Base-by-base conservation (phyloP, 2,797 vertebrate species). In the Euphonia xanthogaster region DNA sequence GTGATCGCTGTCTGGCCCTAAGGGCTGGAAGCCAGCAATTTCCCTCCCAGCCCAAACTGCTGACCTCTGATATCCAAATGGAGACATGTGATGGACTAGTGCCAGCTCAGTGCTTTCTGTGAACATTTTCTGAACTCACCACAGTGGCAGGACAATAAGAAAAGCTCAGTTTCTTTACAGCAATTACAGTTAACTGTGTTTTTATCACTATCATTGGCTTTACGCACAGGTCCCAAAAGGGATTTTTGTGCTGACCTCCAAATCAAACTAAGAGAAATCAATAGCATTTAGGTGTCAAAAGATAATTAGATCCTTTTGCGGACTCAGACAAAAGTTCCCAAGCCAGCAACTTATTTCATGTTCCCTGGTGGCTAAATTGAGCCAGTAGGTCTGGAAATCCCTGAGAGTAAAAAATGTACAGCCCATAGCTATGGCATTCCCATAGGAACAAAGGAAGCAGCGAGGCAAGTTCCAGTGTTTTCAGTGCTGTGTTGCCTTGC, bases 1-100 rank as follows among this genome's bases (percentile, higher is more conserved):
- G 24, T 48, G 86, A 35, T 62, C 0, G 0, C 48, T 2, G 10
- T 27, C 23, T 44, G 51, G 62, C 51, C 9, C 0, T 48, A 14
- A 74, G 40, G 9, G 11, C 30, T 71, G 33, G 30, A 65, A 78
- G 50, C 12, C 62, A 70, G 25, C 47, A 62, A 63, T 84, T 72
- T 93, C 47, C 62, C 39, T 77, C 58, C 28, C 51, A 76, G 31
- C 23, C 40, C n/a, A 82, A 86, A 66, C 15, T 44, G 12, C 58
- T 68, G 73, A 68, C 58, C 83, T 84, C 80, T 74, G 65, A 55
- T 22, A 60, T 57, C 19, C 3, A 54, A 30, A 31, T 0, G 4
- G 82, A 63, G 65, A 58, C 31, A 11, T 8, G 33, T 45, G 33
- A 42, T 48, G 51, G 45, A 74, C 88, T 74, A 80, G 80, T 51